These are phyloP conservation scores for Zootoca vivipara DNA, from an alignment of 2,113 vertebrate genomes.

Conservation along the genomic window DNA sequence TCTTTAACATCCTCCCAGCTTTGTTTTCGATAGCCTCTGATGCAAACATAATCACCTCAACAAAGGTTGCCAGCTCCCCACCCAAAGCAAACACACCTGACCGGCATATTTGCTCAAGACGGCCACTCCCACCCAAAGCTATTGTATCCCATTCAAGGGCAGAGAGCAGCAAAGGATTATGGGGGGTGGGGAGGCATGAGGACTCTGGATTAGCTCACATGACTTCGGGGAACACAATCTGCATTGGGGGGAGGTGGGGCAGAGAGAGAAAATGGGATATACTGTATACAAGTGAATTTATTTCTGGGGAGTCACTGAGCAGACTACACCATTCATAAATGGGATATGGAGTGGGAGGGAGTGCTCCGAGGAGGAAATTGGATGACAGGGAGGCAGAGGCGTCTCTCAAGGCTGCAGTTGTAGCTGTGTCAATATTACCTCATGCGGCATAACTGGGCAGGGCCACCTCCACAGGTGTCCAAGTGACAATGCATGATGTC, in stretches of 20 bases:
- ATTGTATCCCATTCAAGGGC: not conserved
- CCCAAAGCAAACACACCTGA: constrained; percentile 18
- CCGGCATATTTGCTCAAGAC: not conserved
- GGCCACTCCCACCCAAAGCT: not conserved
- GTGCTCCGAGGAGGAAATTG: not conserved
- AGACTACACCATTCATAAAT: not conserved
- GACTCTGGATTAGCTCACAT: not conserved
- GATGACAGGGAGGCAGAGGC: not conserved
- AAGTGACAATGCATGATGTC: not conserved
- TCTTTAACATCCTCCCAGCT: not conserved
- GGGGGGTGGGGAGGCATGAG: not conserved
- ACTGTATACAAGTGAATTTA: not conserved
- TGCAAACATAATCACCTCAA: not conserved
- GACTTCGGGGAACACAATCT: not conserved
- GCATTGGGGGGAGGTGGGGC: not conserved
- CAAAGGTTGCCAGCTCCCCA: not conserved
- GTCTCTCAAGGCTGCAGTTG: not conserved
- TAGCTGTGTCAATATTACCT: not conserved
- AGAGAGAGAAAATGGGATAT: not conserved
- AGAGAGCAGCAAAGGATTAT: not conserved
- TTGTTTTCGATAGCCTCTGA: not conserved
- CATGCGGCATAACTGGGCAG: too few relatives aligned
- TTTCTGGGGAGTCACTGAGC: not conserved
- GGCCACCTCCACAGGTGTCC: not conserved
- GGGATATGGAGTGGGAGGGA: not conserved